Evolutionary conservation across 2,113 vertebrate genomes (phyloP).

Genomic region (Girardinichthys multiradiatus): DNA sequence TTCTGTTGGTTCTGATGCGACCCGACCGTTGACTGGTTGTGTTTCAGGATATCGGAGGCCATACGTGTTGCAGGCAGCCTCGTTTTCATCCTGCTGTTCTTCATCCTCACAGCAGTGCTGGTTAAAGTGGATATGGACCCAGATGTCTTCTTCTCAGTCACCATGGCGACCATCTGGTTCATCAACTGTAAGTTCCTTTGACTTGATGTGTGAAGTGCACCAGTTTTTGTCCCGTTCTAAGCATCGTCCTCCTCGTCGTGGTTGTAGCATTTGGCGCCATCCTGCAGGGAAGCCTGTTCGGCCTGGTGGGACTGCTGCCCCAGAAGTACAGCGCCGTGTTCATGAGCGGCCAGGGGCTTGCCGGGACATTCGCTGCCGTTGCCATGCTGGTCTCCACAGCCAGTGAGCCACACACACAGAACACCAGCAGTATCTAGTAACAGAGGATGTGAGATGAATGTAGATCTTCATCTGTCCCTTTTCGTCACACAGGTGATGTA

Average conservation of each 20-base stretch:
- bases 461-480: not conserved
- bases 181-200: constrained; percentile 86
- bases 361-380: constrained; percentile 86
- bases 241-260: not conserved
- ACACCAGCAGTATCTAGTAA: constrained; percentile 47
- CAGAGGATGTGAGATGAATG: constrained; percentile 15
- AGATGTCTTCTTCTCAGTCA: constrained; percentile 84
- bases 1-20: too few relatives aligned
- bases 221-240: too few relatives aligned
- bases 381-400: constrained; percentile 87
- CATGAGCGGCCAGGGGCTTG: constrained; percentile 89
- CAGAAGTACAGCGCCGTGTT: constrained; percentile 86
- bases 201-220: not conserved
- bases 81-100: constrained; percentile 83
- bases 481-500: constrained; percentile 73
- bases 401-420: constrained; percentile 78
- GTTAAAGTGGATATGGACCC: constrained; percentile 83
- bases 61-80: constrained; percentile 85
- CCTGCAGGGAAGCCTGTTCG: constrained; percentile 88
- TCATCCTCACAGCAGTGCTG: constrained; percentile 82
- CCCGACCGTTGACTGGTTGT: not conserved
- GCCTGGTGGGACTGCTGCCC: constrained; percentile 85
- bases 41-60: constrained; percentile 81
- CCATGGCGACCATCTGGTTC: constrained; percentile 90
- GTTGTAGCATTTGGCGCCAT: constrained; percentile 88